Percentiles rank a stretch among this genome's conserved stretches.
These are phyloP conservation scores for Leptodactylus fuscus DNA, from an alignment of 2,113 vertebrate species.

Conservation along the genomic window DNA sequence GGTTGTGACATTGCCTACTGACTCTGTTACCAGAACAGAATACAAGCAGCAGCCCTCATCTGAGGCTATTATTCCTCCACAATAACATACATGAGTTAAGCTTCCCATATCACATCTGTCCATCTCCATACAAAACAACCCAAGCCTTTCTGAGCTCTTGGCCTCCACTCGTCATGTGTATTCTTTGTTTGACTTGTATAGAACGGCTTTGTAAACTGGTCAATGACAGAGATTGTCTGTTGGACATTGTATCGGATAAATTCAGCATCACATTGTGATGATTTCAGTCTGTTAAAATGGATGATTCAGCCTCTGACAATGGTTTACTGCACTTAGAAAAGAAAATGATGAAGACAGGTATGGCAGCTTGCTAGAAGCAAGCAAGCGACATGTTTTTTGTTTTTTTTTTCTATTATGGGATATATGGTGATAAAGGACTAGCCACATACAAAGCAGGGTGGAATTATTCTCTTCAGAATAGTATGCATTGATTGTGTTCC, in stretches of 20 bases:
- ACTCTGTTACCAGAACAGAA: slow-evolving; percentile 49
- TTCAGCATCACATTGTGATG: slow-evolving; percentile 50
- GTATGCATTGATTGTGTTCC: slow-evolving; percentile 48
- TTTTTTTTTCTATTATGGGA: slow-evolving; percentile 18
- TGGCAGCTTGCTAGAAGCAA: slow-evolving; percentile 27
- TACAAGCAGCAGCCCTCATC: slow-evolving; percentile 10
- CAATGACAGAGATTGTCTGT: slow-evolving; percentile 66
- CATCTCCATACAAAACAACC: slow-evolving; percentile 27
- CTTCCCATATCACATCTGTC: slow-evolving; percentile 9
- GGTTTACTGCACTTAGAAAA: slow-evolving; percentile 49
- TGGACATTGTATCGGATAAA: slow-evolving; percentile 68
- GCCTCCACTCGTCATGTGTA: slow-evolving; percentile 69
- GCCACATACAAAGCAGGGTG: slow-evolving; percentile 34
- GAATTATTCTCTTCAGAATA: slow-evolving; percentile 42
- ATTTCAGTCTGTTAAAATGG: slow-evolving; percentile 41
- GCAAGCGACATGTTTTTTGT: slow-evolving; percentile 21
- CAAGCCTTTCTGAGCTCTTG: neutral
- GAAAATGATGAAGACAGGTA: slow-evolving; percentile 37
- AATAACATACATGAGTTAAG: slow-evolving; percentile 45
- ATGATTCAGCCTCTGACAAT: slow-evolving; percentile 22
- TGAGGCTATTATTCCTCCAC: neutral
- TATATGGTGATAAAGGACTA: slow-evolving; percentile 35
- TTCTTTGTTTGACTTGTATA: slow-evolving; percentile 70
- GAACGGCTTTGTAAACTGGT: slow-evolving; percentile 56
- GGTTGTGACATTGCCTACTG: slow-evolving; percentile 24